phyloP scores from a whole-genome alignment of 2,888 invertebrate species.

The Leptinotarsa rubiginosa region DNA sequence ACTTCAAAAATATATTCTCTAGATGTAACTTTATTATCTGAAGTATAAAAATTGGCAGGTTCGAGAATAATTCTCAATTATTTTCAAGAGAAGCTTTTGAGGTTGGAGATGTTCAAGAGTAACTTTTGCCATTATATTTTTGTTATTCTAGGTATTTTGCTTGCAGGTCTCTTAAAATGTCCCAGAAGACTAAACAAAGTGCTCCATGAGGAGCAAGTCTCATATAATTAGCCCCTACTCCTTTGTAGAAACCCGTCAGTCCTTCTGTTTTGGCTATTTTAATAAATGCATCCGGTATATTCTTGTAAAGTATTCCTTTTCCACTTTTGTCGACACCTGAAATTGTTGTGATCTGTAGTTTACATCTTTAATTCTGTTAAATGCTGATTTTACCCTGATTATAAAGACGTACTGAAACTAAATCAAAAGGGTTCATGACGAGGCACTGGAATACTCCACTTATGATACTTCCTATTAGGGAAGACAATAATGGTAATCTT shows the following conservation, averaged over 20 bases:
- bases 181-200: conserved; percentile 89
- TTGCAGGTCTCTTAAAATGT: conserved; percentile 63
- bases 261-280: conserved; percentile 85
- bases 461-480: conserved; percentile 77
- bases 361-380: background rate
- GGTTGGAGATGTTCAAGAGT: no score
- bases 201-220: conserved; percentile 92
- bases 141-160: conserved; percentile 44
- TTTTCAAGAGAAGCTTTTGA: no score
- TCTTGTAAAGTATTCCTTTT: conserved; percentile 75
- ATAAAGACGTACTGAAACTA: conserved; percentile 88
- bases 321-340: conserved; percentile 74
- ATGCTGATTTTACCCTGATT: conserved; percentile 77
- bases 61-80: no score
- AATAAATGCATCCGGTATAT: conserved; percentile 79
- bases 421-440: conserved; percentile 88
- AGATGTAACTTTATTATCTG: no score
- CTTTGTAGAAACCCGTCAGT: conserved; percentile 87
- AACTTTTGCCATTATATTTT: background rate
- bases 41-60: no score
- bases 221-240: conserved; percentile 87
- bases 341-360: conserved; percentile 37
- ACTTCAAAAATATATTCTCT: no score
- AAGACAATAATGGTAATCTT: conserved; percentile 70
- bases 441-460: conserved; percentile 82